A percentile compares a stretch with the other conserved stretches of the same genome.
phyloP scores from a whole-genome alignment of 2,113 vertebrate genomes.

The Anser cygnoides region DNA sequence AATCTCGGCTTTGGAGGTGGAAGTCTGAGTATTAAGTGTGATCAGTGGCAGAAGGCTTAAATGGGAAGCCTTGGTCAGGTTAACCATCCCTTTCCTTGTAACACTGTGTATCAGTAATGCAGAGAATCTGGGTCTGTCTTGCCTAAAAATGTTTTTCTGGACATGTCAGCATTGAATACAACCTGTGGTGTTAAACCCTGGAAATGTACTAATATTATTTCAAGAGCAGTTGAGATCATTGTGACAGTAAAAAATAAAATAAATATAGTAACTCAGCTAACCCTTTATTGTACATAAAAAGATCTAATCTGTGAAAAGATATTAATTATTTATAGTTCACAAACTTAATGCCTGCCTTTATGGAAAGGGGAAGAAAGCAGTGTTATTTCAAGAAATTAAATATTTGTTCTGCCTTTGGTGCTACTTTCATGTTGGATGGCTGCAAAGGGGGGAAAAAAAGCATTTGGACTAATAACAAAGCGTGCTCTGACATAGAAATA shows the following conservation, averaged over 20 bases:
- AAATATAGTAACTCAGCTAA: background rate
- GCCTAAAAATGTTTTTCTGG: background rate
- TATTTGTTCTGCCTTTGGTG: conserved; percentile 15
- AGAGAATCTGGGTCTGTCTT: background rate
- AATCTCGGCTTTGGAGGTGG: background rate
- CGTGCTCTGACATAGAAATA: background rate
- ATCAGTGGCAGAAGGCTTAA: background rate
- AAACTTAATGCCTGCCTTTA: background rate
- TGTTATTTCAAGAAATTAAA: conserved; percentile 22
- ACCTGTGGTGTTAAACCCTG: background rate
- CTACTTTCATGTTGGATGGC: background rate
- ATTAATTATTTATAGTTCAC: background rate
- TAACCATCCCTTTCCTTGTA: background rate
- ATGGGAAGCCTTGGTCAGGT: background rate
- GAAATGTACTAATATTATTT: background rate
- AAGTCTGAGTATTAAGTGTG: background rate
- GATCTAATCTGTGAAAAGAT: background rate
- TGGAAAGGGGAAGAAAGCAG: background rate
- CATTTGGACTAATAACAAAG: background rate
- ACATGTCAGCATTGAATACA: background rate
- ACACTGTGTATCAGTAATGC: background rate
- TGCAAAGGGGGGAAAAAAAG: background rate
- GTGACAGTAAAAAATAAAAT: background rate
- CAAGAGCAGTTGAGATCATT: background rate
- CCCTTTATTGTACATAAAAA: background rate